Evolutionary conservation across 2,113 vertebrate species (phyloP), one percentile per base, ranked within the genome.

Genomic region (Reinhardtius hippoglossoides): DNA sequence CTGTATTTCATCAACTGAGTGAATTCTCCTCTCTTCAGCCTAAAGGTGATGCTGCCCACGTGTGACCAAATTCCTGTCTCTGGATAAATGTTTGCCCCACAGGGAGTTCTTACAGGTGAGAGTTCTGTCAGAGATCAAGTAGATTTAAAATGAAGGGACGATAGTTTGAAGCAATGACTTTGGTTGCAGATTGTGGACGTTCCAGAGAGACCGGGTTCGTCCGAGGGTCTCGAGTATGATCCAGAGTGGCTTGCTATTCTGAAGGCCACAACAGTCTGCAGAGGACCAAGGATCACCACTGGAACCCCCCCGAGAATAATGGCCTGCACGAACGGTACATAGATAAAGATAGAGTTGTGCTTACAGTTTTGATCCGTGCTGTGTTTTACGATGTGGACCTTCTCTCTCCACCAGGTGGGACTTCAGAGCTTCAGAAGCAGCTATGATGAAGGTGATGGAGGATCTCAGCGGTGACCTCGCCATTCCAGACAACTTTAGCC

Each of bases 81-180:
- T 99, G 92, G 98, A 99, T 92, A 99, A 99, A 87, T 99, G 98
- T 78, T 91, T 99, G 59, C 98, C 98, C 0, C 93, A 96, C 61
- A 94, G 98, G 91, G 97, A 99, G 61, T 99, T 99, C 76, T 89
- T 99, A 76, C 98, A 99, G 97, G 98, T 99, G 88, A 94, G 87
- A 9, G 26, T 6, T 0, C 12, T 58, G 1, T 57, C 54, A 42
- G 23, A 48, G 21, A 7, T 50, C 21, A 14, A 12, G 31, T 56
- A 5, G 13, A 48, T 48, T 48, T 16, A 4, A 48, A 18, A 15
- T 48, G 15, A 1, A 48, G 5, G 44, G 44, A 6, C 5, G 26
- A 67, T 4, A 0, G n/a, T 44, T 72, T 7, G 31, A 31, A 31
- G 31, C 31, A 8, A 31, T 31, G n/a, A 3, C 9, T 42, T 13